Percentiles rank a stretch among this genome's conserved stretches.
Conservation (phyloP, 1,140 invertebrate species). For the Oncopodura yosiiana region DNA sequence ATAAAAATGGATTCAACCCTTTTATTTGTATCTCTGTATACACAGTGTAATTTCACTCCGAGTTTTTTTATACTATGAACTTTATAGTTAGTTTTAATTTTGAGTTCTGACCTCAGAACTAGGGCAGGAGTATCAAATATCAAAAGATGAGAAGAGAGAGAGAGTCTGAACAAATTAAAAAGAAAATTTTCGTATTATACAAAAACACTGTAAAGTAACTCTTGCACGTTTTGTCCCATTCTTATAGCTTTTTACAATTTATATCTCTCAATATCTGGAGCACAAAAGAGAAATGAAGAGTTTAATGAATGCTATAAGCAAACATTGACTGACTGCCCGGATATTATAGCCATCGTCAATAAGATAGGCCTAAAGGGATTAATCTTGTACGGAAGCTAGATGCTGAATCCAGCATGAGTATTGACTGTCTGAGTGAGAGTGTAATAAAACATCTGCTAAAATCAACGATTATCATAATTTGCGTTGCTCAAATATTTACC, state of each 20-base stretch:
- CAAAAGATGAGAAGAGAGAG: too few relatives aligned
- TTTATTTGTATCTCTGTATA: constrained; percentile 11
- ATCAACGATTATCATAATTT: not conserved
- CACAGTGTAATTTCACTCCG: constrained; percentile 4
- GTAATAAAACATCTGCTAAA: too few relatives aligned
- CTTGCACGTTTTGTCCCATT: too few relatives aligned
- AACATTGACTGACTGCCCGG: not conserved
- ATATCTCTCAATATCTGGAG: not conserved
- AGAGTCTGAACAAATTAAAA: not conserved
- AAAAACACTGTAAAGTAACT: not conserved
- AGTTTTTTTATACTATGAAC: not conserved
- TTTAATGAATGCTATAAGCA: not conserved
- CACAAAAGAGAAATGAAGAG: constrained; percentile 1
- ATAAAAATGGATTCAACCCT: constrained; percentile 20
- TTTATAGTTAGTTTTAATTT: too few relatives aligned
- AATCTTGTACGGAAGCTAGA: not conserved
- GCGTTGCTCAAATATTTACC: too few relatives aligned
- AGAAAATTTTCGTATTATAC: not conserved
- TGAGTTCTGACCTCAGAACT: too few relatives aligned
- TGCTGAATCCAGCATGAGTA: not conserved
- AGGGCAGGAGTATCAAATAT: too few relatives aligned
- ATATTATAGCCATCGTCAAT: constrained; percentile 21
- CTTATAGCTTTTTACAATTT: too few relatives aligned
- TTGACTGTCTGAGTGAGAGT: not conserved
- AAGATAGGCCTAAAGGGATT: constrained; percentile 17